These are phyloP conservation scores for Psix sp. DNA, from an alignment of 1,140 invertebrate species.

Conservation along the genomic window DNA sequence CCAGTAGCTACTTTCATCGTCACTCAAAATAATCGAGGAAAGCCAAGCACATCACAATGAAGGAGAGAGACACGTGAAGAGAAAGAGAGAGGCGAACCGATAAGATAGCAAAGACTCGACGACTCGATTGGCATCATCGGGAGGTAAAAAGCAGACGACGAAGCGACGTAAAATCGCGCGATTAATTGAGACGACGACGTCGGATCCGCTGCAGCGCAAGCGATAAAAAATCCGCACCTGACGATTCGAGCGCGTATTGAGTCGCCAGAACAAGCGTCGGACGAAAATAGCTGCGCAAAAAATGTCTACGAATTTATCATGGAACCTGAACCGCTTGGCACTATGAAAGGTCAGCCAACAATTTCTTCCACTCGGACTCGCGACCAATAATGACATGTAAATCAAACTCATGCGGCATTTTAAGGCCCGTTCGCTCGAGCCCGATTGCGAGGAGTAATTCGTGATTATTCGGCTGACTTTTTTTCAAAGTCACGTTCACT, in stretches of 20 bases:
- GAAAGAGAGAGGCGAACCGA: slow-evolving; percentile 9
- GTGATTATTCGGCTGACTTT: too few relatives aligned
- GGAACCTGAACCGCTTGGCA: slow-evolving; percentile 9
- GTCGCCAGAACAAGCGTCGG: neutral
- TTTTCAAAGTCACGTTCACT: too few relatives aligned
- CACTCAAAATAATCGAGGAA: slow-evolving; percentile 13
- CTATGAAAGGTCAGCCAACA: slow-evolving; percentile 60
- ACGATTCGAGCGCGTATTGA: slow-evolving; percentile 8
- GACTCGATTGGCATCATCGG: slow-evolving; percentile 25
- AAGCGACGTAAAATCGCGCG: neutral
- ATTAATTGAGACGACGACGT: too few relatives aligned
- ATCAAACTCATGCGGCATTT: neutral
- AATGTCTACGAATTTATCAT: slow-evolving; percentile 34
- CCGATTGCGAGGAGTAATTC: too few relatives aligned
- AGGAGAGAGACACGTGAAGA: slow-evolving; percentile 1
- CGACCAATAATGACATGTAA: slow-evolving; percentile 2
- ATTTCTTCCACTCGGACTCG: slow-evolving; percentile 25
- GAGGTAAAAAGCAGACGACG: slow-evolving; percentile 3
- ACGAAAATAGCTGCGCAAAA: slow-evolving; percentile 27
- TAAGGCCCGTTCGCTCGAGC: too few relatives aligned
- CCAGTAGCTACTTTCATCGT: slow-evolving; percentile 6
- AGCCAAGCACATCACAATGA: neutral
- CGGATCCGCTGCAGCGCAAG: too few relatives aligned
- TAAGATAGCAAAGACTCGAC: slow-evolving; percentile 24
- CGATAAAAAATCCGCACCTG: neutral